Evolutionary conservation across 23 tunicate species (phyloP), one percentile per base, ranked within the genome.

Genomic region (Ciona savignyi): DNA sequence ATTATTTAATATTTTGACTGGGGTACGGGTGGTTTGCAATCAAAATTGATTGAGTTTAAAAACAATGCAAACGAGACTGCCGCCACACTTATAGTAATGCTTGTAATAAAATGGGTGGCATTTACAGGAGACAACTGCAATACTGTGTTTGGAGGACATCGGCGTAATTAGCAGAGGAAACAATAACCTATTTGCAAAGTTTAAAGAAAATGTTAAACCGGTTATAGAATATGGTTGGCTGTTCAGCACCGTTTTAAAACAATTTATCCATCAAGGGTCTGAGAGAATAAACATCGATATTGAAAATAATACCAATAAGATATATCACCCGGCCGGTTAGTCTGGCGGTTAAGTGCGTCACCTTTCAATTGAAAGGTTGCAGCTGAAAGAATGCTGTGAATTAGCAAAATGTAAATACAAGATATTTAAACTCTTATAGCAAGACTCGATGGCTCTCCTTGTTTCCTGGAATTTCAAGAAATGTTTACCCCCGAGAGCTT

Each of bases 71-170:
- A 75, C 73, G 79, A 65, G 79, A 75, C 79, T 75, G 79, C 79
- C 35, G 73, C 27, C 70, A 75, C 70, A 75, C 62, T 64, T 62
- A n/a, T n/a, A n/a, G n/a, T n/a, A n/a, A n/a, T n/a, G n/a, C n/a
- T n/a, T n/a, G n/a, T n/a, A n/a, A n/a, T n/a, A n/a, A n/a, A 74
- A 34, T n/a, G n/a, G n/a, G n/a, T n/a, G n/a, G n/a, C n/a, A n/a
- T n/a, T n/a, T n/a, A n/a, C n/a, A n/a, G n/a, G 73, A 62, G 73
- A 74, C 79, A 74, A 74, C 70, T 74, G 79, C 79, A 74, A 74
- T 72, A 35, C 67, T 35, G 48, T 72, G 67, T 72, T 72, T 72
- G 76, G 76, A 75, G 70, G 79, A 65, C 68, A 61, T 25, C 15
- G 79, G 79, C 73, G 79, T 74, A 74, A 74, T 74, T 70, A 74